Base-by-base conservation (phyloP, 2,113 vertebrate genomes). In the Arothron firmamentum region DNA sequence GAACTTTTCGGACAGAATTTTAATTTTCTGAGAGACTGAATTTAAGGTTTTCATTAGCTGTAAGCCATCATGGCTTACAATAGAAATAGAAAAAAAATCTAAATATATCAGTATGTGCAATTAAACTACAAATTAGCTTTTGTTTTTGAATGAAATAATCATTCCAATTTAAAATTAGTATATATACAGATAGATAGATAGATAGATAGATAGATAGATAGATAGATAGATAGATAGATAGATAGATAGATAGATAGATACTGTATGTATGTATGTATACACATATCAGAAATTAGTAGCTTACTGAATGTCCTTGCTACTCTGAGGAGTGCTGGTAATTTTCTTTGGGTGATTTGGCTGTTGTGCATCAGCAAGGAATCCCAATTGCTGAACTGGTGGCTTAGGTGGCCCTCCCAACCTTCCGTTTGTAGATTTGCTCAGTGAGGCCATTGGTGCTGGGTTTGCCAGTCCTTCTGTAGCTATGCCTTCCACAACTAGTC, bases 381-480 rank as follows among this genome's bases (percentile, higher is more conserved):
- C 80, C 21, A 80, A 60, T 52, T 79, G 84, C 20, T 80, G 78
- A 28, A 48, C 68, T 20, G 64, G 57, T 59, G 88, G 62, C 65
- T 75, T n/a, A n/a, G n/a, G 85, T 17, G 75, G n/a, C n/a, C n/a
- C n/a, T n/a, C n/a, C 21, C 49, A 78, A 88, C 70, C 85, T 83
- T 75, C 65, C 87, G 54, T 91, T 91, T 54, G 77, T 70, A 51
- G 85, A 72, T 75, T 85, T 90, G 78, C 68, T 82, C 62, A 91
- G 49, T 71, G 68, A 78, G 62, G 87, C 72, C 66, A 87, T 85
- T 31, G 82, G 51, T 59, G 86, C 64, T 57, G 83, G 84, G 61
- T 88, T 89, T 72, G 89, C 87, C 0, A 83, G 88, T 83, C 87
- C 88, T 78, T 83, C 80, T 55, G 88, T 90, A 46, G 88, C 89